A percentile compares a stretch with the other conserved stretches of the same genome.
Evolutionary conservation across 1,140 invertebrate species (phyloP).

Genomic region (Bombyx mandarina): DNA sequence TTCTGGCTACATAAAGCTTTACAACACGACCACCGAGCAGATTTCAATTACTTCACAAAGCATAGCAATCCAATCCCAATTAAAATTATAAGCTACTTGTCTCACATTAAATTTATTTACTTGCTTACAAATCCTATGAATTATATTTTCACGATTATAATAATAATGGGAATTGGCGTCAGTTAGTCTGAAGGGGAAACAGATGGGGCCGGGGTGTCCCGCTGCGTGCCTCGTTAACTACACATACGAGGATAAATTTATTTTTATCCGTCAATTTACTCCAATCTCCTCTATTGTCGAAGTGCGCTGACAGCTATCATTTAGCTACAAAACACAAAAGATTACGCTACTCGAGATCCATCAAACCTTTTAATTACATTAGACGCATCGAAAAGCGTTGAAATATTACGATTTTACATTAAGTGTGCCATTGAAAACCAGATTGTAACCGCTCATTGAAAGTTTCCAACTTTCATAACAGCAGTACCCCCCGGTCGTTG

Average conservation of each 20-base stretch:
- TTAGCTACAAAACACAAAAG: constrained; percentile 27
- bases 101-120: background rate
- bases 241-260: constrained; percentile 55
- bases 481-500: too few species aligned
- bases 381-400: background rate
- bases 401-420: too few species aligned
- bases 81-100: too few species aligned
- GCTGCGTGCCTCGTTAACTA: constrained; percentile 51
- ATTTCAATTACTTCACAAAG: too few species aligned
- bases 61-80: too few species aligned
- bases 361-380: background rate
- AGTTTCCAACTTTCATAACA: too few species aligned
- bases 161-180: constrained; percentile 37
- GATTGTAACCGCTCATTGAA: too few species aligned
- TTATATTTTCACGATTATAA: constrained; percentile 27
- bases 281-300: constrained; percentile 53
- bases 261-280: constrained; percentile 65
- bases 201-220: constrained; percentile 34
- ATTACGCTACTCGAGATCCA: background rate
- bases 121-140: constrained; percentile 11
- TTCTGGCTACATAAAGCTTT: too few species aligned
- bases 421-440: too few species aligned
- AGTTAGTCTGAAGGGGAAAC: constrained; percentile 36
- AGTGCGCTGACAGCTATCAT: constrained; percentile 39
- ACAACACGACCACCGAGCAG: too few species aligned